Conservation (phyloP, 2,888 invertebrate genomes). For the Vannuccia rotundouncinata region DNA sequence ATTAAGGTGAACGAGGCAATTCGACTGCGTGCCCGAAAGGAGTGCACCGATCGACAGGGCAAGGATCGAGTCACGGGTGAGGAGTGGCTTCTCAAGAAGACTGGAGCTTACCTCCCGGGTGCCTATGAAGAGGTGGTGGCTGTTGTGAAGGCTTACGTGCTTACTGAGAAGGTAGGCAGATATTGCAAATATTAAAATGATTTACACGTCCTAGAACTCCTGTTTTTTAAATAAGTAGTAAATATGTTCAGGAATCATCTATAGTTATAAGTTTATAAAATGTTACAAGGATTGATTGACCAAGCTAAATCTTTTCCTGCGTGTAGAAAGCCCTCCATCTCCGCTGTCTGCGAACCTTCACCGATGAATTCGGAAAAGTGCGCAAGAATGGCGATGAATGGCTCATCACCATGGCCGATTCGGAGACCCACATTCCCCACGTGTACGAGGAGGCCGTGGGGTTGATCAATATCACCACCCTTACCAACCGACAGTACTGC, state of each 20-base stretch:
- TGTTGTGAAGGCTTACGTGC: slow-evolving; percentile 58
- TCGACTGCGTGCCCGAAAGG: slow-evolving; percentile 56
- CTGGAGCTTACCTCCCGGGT: slow-evolving; percentile 59
- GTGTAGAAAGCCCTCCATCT: slow-evolving; percentile 58
- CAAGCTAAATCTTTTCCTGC: background rate
- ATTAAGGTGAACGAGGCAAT: slow-evolving; percentile 59
- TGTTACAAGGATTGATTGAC: too few species aligned
- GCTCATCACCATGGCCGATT: slow-evolving; percentile 57
- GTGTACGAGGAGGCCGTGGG: slow-evolving; percentile 59
- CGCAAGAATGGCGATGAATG: slow-evolving; percentile 60
- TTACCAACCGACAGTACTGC: slow-evolving; percentile 59
- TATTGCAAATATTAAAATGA: too few species aligned
- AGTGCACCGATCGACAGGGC: slow-evolving; percentile 54
- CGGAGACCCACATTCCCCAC: slow-evolving; percentile 59
- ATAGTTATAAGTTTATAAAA: too few species aligned
- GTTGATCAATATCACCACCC: slow-evolving; percentile 57
- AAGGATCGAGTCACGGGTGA: slow-evolving; percentile 52
- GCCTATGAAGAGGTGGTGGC: slow-evolving; percentile 59
- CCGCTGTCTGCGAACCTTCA: slow-evolving; percentile 56
- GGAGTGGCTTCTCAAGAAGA: slow-evolving; percentile 59
- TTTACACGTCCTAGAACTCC: too few species aligned
- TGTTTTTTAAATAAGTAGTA: too few species aligned
- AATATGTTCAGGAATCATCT: too few species aligned
- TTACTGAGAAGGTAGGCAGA: slow-evolving; percentile 60
- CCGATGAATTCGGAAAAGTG: slow-evolving; percentile 55